Evolutionary conservation across 2,113 vertebrate genomes (phyloP).

Genomic region (Ceratotherium simum): DNA sequence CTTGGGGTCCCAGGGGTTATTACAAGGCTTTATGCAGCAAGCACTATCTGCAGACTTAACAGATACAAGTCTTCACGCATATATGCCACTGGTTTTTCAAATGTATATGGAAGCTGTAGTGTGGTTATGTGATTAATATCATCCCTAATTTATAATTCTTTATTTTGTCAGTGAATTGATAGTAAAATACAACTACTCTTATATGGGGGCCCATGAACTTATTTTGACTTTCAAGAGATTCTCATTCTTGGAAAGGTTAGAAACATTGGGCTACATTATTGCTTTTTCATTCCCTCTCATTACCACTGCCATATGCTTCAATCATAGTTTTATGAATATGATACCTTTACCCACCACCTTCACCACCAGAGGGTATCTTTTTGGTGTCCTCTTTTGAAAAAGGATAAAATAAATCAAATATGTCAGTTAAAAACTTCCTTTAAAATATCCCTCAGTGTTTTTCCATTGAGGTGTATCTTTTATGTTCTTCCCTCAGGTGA

Average conservation of each 20-base stretch:
- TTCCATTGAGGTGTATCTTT: neutral
- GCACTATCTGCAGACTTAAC: neutral
- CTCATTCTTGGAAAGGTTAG: neutral
- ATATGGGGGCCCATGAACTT: neutral
- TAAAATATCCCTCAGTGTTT: neutral
- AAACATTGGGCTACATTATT: neutral
- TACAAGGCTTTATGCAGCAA: neutral
- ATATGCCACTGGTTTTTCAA: neutral
- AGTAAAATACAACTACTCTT: neutral
- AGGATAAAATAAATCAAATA: neutral
- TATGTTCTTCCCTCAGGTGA: neutral
- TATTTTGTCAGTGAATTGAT: neutral
- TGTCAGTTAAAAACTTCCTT: neutral
- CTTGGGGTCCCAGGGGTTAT: neutral
- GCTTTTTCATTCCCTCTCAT: neutral
- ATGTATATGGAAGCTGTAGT: neutral
- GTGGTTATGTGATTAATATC: neutral
- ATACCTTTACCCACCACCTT: neutral
- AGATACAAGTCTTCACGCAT: neutral
- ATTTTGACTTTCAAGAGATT: conserved; percentile 35
- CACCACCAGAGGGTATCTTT: neutral
- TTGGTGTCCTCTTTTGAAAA: neutral
- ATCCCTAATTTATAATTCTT: neutral
- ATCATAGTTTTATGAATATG: neutral
- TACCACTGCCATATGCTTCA: neutral